phyloP scores from a whole-genome alignment of 2,797 vertebrate genomes.

The Enteromius trimaculatus region DNA sequence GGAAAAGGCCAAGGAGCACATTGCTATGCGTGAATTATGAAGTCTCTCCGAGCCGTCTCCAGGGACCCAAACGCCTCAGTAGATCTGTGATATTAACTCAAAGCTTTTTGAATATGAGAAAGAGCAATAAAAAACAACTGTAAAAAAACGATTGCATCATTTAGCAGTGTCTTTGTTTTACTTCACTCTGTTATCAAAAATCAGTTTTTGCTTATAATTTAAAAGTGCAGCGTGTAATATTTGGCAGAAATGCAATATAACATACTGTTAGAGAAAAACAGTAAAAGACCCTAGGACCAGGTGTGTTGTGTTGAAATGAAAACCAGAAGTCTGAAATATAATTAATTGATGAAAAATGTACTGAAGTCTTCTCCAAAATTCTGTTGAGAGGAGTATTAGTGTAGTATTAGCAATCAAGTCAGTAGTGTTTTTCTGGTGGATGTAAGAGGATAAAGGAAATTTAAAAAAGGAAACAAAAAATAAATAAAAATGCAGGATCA shows the following conservation, averaged over 20 bases:
- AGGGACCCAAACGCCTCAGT: constrained; percentile 17
- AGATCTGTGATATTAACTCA: constrained; percentile 53
- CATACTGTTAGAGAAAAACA: too few relatives aligned
- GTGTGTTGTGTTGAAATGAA: too few relatives aligned
- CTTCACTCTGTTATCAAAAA: not conserved
- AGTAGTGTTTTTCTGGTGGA: too few relatives aligned
- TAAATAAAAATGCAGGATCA: too few relatives aligned
- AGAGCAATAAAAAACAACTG: constrained; percentile 4
- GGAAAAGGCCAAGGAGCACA: constrained; percentile 56
- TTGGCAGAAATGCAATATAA: not conserved
- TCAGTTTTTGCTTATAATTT: not conserved
- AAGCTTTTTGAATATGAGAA: constrained; percentile 39
- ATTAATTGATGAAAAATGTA: too few relatives aligned
- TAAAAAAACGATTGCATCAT: not conserved
- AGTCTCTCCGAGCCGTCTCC: constrained; percentile 50
- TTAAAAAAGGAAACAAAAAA: too few relatives aligned
- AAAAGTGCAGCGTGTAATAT: not conserved
- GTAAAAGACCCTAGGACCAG: too few relatives aligned
- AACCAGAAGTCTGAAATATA: too few relatives aligned
- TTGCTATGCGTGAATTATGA: constrained; percentile 66
- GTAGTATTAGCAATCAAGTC: too few relatives aligned
- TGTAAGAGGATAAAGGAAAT: too few relatives aligned
- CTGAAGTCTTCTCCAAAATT: too few relatives aligned
- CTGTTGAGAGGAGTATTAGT: too few relatives aligned
- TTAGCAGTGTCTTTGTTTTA: not conserved